Conservation (phyloP, 2,113 vertebrate species). For the Oenanthe melanoleuca region DNA sequence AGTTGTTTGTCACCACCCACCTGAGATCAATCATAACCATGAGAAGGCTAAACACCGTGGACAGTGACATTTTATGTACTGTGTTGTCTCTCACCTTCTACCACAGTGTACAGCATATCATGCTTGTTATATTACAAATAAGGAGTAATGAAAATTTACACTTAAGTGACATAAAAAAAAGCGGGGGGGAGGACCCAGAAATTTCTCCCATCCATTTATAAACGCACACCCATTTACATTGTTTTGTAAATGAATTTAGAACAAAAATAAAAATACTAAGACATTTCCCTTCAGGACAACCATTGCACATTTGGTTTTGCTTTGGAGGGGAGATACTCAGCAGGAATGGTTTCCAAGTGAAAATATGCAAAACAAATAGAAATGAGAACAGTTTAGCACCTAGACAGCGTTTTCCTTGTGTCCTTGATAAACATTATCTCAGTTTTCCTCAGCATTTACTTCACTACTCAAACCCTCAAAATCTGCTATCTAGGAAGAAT, state of each 20-base stretch:
- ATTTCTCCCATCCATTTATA: not conserved
- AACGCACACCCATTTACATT: conserved; percentile 46
- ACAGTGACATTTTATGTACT: not conserved
- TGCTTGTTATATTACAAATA: not conserved
- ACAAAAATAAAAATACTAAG: conserved; percentile 25
- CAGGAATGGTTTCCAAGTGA: not conserved
- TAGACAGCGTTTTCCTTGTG: not conserved
- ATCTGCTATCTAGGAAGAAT: not conserved
- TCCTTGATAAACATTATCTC: not conserved
- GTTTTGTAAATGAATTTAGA: conserved; percentile 51
- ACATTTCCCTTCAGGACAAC: conserved; percentile 11
- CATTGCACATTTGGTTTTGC: conserved; percentile 10
- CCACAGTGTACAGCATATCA: not conserved
- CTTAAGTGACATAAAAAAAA: not conserved
- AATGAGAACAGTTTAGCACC: not conserved
- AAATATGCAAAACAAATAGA: not conserved
- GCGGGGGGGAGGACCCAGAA: not conserved
- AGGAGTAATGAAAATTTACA: not conserved
- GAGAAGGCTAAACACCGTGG: not conserved
- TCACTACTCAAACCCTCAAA: not conserved
- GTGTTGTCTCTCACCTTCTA: not conserved
- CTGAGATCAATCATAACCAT: not conserved
- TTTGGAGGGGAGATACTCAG: not conserved
- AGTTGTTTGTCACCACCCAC: not conserved
- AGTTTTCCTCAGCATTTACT: not conserved